Conservation (phyloP, 2,888 invertebrate genomes). For the Rotaria sp. region DNA sequence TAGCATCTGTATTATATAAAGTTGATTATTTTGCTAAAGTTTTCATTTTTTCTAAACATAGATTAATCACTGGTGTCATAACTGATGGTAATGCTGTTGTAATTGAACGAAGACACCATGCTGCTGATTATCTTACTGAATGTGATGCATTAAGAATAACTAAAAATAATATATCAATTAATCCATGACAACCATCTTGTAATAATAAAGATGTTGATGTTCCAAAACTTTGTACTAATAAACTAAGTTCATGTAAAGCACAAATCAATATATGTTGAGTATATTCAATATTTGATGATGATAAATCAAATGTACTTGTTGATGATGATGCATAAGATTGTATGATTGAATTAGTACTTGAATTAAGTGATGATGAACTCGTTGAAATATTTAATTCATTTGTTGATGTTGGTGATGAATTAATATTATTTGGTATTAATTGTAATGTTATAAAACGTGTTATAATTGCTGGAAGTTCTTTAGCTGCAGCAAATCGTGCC, state of each 20-base stretch:
- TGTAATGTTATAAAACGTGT: conserved; percentile 52
- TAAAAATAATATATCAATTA: conserved; percentile 26
- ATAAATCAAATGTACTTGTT: neutral
- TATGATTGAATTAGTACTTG: neutral
- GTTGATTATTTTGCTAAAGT: conserved; percentile 72
- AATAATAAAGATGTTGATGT: conserved; percentile 66
- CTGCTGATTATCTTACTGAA: conserved; percentile 82
- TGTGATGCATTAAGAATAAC: neutral
- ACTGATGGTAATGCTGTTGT: conserved; percentile 88
- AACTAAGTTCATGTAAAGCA: conserved; percentile 84
- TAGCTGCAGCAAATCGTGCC: conserved; percentile 80
- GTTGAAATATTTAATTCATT: neutral
- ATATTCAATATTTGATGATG: neutral
- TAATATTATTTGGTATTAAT: conserved; percentile 70
- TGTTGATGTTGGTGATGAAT: conserved; percentile 60
- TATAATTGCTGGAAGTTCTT: conserved; percentile 82
- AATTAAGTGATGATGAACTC: neutral
- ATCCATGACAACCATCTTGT: conserved; percentile 10
- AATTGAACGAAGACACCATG: conserved; percentile 84
- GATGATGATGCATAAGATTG: neutral
- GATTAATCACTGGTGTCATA: conserved; percentile 82
- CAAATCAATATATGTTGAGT: conserved; percentile 81
- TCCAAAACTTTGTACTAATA: conserved; percentile 79
- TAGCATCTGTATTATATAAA: conserved; percentile 55
- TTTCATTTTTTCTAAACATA: conserved; percentile 54